These are phyloP conservation scores for Poecilobothrus nobilitatus DNA, from an alignment of 2,888 invertebrate species.

Conservation along the genomic window DNA sequence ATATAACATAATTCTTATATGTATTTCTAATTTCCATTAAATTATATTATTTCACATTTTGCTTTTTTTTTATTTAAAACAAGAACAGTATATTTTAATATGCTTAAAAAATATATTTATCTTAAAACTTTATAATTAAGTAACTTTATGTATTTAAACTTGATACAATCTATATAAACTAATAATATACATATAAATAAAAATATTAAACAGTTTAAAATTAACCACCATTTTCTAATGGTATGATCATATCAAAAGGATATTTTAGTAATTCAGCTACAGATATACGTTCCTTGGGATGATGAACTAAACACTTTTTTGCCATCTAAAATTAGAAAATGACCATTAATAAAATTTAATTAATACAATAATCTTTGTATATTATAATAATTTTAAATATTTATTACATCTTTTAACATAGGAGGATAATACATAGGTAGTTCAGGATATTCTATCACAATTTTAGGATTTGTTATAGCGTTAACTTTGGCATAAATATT, in stretches of 20 bases:
- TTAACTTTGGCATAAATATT: constrained; percentile 63
- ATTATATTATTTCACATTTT: too few species aligned
- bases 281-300: constrained; percentile 40
- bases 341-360: neutral
- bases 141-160: too few species aligned
- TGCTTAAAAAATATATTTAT: too few species aligned
- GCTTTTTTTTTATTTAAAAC: too few species aligned
- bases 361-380: constrained; percentile 2
- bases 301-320: constrained; percentile 38
- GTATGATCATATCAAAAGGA: constrained; percentile 43
- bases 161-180: too few species aligned
- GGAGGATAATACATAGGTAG: constrained; percentile 47
- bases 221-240: constrained; percentile 23
- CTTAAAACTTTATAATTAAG: too few species aligned
- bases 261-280: constrained; percentile 40
- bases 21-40: too few species aligned
- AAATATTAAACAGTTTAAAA: too few species aligned
- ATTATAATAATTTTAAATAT: constrained; percentile 7
- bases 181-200: too few species aligned
- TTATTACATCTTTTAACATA: constrained; percentile 38
- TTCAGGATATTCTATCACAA: constrained; percentile 64
- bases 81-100: too few species aligned
- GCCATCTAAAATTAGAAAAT: constrained; percentile 32
- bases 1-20: too few species aligned
- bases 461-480: constrained; percentile 67